Base-by-base conservation (phyloP, 2,888 invertebrate genomes). In the Drosophila emarginata region DNA sequence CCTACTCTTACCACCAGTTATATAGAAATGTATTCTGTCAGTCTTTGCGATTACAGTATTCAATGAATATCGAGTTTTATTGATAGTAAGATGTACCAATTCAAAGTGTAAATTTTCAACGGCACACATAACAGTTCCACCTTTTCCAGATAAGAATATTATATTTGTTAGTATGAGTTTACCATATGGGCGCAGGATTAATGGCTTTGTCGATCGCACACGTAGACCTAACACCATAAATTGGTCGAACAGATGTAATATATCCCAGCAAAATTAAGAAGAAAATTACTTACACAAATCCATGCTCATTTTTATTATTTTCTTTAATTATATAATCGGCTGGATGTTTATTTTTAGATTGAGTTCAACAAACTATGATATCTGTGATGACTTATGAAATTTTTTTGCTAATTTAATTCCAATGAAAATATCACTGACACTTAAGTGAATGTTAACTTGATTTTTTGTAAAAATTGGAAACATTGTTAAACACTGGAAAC, bases 391-490 rank as follows among this genome's bases (percentile, higher is more conserved):
- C 28, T 28, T 28, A 9, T 18, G 14, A 2, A 21, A 21, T n/a
- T 51, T 66, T n/a, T n/a, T n/a, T n/a, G n/a, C n/a, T n/a, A n/a
- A n/a, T n/a, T n/a, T n/a, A n/a, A n/a, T n/a, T n/a, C n/a, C 28
- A 66, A 65, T 37, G 50, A 66, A 65, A 50, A 51, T 56, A 37
- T 56, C 37, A 37, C 66, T 56, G 21, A 51, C 66, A 21, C 37
- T 57, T 26, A 15, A 66, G 66, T 56, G 51, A 56, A 54, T 50
- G n/a, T n/a, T 9, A 56, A 54, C 26, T 64, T 23, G 54, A 36
- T 45, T 54, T 26, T 18, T 26, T 6, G 11, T 32, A 9, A 28
- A 15, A 1, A 9, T 1, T n/a, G 5, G n/a, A 6, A 12, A n/a
- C 4, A 23, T 26, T 32, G 11, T 9, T 11, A 32, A 32, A 32